Conservation (phyloP, 2,113 vertebrate genomes). For the Danio rerio region DNA sequence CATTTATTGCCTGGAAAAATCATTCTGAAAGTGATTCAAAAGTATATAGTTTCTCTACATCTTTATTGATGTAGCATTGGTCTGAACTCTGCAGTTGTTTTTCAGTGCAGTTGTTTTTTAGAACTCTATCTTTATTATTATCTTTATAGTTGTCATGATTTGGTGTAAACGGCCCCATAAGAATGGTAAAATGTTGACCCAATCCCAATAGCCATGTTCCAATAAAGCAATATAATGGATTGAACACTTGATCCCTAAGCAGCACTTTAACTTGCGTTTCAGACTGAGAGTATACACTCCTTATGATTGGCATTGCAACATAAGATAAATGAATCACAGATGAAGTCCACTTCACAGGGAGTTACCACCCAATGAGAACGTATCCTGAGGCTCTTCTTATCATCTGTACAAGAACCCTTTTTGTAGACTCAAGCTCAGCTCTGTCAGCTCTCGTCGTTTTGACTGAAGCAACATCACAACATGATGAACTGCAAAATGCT, state of each 20-base stretch:
- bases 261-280: neutral
- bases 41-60: too few species aligned
- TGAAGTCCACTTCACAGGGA: neutral
- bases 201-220: neutral
- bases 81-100: too few species aligned
- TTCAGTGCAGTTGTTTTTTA: too few species aligned
- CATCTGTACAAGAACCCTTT: neutral
- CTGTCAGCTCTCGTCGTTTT: constrained; percentile 18
- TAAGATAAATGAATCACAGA: neutral
- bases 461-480: neutral
- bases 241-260: neutral
- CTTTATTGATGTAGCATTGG: too few species aligned
- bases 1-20: too few species aligned
- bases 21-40: too few species aligned
- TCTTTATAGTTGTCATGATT: too few species aligned
- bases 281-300: neutral
- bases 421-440: constrained; percentile 21
- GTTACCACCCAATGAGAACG: neutral
- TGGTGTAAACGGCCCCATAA: too few species aligned
- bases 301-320: neutral
- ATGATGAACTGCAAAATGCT: neutral
- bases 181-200: too few species aligned
- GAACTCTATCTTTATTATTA: too few species aligned
- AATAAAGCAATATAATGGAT: neutral
- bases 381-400: neutral